Evolutionary conservation across 2,113 vertebrate species (phyloP).

Genomic region (Tyto alba): DNA sequence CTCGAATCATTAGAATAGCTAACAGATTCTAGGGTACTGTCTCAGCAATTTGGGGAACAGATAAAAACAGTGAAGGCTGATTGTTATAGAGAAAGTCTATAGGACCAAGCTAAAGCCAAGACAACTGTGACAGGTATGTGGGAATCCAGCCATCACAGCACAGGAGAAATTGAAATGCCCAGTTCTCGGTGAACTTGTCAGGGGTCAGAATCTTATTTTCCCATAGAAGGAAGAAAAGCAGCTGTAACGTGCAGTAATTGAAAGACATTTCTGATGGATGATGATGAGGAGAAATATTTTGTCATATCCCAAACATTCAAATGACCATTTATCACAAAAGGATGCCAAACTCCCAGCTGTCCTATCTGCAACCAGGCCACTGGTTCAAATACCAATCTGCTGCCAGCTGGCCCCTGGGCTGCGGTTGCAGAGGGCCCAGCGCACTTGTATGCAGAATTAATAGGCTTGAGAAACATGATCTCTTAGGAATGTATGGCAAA

Average conservation of each 20-base stretch:
- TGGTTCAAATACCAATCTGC: background rate
- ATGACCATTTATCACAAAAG: rapidly evolving
- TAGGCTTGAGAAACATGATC: background rate
- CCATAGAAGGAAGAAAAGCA: background rate
- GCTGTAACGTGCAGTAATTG: background rate
- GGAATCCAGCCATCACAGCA: background rate
- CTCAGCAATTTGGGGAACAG: background rate
- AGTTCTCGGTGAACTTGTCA: background rate
- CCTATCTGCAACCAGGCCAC: background rate
- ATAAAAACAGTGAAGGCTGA: background rate
- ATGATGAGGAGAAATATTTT: background rate
- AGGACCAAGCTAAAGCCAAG: background rate
- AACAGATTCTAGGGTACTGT: background rate
- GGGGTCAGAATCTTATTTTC: background rate
- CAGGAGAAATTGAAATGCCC: background rate
- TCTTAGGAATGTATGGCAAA: background rate
- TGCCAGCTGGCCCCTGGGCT: background rate
- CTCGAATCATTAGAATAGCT: background rate
- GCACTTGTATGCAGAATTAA: background rate
- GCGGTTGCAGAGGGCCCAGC: background rate
- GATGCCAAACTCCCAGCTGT: background rate
- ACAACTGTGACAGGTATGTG: rapidly evolving
- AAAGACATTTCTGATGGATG: background rate
- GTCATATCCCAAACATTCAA: background rate
- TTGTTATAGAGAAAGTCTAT: background rate